These are phyloP conservation scores for Pyrgus malvae DNA, from an alignment of 2,888 invertebrate species.

Conservation along the genomic window DNA sequence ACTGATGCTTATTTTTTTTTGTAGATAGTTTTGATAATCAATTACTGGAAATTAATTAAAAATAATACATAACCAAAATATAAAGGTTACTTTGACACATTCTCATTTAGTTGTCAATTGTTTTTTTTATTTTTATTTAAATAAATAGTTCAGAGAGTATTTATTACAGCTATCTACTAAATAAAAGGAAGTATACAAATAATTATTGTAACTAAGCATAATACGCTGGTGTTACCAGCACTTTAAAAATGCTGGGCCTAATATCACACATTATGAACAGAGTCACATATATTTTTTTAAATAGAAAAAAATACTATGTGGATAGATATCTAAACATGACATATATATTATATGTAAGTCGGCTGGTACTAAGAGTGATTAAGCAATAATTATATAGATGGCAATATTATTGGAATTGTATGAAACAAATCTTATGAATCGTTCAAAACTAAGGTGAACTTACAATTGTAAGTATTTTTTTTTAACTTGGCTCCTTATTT, in stretches of 20 bases:
- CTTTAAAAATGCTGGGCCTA: slow-evolving; percentile 15
- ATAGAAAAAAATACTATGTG: slow-evolving; percentile 22
- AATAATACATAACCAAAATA: too few species aligned
- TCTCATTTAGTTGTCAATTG: too few species aligned
- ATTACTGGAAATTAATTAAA: too few species aligned
- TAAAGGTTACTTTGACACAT: too few species aligned
- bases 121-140: too few species aligned
- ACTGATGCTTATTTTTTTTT: too few species aligned
- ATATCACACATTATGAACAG: slow-evolving; percentile 10
- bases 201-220: slow-evolving; percentile 7
- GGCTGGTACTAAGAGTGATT: slow-evolving; percentile 12
- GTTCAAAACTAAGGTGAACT: slow-evolving; percentile 3
- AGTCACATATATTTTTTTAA: slow-evolving; percentile 26
- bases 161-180: too few species aligned
- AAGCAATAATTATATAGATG: slow-evolving; percentile 24
- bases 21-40: too few species aligned
- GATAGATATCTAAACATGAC: slow-evolving; percentile 8
- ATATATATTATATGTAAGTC: slow-evolving; percentile 14
- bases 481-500: background rate
- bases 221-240: background rate
- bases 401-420: slow-evolving; percentile 22
- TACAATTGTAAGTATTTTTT: background rate
- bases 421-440: slow-evolving; percentile 22
- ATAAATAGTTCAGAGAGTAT: too few species aligned
- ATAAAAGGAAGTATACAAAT: too few species aligned